phyloP scores from a whole-genome alignment of 2,888 invertebrate species.

The Sipunculus nudus region DNA sequence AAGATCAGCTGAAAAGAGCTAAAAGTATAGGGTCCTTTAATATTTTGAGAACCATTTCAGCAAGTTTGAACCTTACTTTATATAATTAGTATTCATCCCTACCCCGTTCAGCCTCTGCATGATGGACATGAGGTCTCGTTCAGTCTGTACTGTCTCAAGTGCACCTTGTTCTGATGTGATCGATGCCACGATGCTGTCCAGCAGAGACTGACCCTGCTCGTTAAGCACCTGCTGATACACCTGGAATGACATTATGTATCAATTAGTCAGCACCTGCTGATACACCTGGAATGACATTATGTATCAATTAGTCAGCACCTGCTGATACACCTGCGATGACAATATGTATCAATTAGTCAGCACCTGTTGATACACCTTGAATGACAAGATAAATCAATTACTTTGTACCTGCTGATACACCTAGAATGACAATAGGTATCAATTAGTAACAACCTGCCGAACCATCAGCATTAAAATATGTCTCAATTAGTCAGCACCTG shows the following conservation, averaged over 20 bases:
- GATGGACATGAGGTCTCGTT: slow-evolving; percentile 52
- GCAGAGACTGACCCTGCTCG: slow-evolving; percentile 70
- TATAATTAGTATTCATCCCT: no score
- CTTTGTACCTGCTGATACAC: no score
- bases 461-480: slow-evolving; percentile 57
- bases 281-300: slow-evolving; percentile 69
- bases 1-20: no score
- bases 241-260: slow-evolving; percentile 65
- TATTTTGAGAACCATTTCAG: no score
- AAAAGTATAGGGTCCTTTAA: no score
- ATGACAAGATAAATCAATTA: no score
- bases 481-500: no score
- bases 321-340: slow-evolving; percentile 70
- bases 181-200: slow-evolving; percentile 74
- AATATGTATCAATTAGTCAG: no score
- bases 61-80: no score
- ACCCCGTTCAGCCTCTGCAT: slow-evolving; percentile 60
- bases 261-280: slow-evolving; percentile 71
- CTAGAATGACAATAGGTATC: slow-evolving; percentile 57
- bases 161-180: slow-evolving; percentile 63
- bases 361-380: slow-evolving; percentile 72
- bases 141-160: slow-evolving; percentile 51
- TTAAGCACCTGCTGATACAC: slow-evolving; percentile 71
- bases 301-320: no score
- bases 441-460: no score